Percentiles rank a stretch among this genome's conserved stretches.
phyloP scores from a whole-genome alignment of 2,888 invertebrate genomes.

The Baccha elongata region DNA sequence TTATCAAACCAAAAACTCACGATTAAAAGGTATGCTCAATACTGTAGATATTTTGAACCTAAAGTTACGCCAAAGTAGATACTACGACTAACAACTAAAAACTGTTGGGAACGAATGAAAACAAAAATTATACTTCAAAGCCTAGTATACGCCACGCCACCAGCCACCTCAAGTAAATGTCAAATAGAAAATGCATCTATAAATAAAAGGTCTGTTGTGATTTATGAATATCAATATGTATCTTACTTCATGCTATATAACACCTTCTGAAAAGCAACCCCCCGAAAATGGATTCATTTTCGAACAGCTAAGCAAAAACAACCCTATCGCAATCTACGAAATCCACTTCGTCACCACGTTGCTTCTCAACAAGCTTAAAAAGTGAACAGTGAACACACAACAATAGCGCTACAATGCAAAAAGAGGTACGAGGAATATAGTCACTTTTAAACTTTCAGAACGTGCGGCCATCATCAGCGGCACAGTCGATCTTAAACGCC shows the following conservation, averaged over 20 bases:
- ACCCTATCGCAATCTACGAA: neutral
- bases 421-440: neutral
- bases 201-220: neutral
- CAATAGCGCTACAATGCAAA: slow-evolving; percentile 9
- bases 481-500: slow-evolving; percentile 41
- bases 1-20: too few relatives aligned
- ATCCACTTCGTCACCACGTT: neutral
- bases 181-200: neutral
- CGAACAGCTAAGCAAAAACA: neutral
- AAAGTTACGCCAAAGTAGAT: too few relatives aligned
- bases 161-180: neutral
- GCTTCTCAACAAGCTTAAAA: neutral
- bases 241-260: too few relatives aligned
- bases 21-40: too few relatives aligned
- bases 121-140: too few relatives aligned
- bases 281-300: neutral
- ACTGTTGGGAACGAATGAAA: too few relatives aligned
- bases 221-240: neutral
- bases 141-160: too few relatives aligned
- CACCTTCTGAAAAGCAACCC: neutral
- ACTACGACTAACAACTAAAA: too few relatives aligned
- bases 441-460: slow-evolving; percentile 51
- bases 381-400: slow-evolving; percentile 15
- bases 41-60: too few relatives aligned
- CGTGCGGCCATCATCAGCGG: slow-evolving; percentile 30